These are phyloP conservation scores for Drosophila sproati DNA, from an alignment of 1,140 invertebrate genomes.

Conservation along the genomic window DNA sequence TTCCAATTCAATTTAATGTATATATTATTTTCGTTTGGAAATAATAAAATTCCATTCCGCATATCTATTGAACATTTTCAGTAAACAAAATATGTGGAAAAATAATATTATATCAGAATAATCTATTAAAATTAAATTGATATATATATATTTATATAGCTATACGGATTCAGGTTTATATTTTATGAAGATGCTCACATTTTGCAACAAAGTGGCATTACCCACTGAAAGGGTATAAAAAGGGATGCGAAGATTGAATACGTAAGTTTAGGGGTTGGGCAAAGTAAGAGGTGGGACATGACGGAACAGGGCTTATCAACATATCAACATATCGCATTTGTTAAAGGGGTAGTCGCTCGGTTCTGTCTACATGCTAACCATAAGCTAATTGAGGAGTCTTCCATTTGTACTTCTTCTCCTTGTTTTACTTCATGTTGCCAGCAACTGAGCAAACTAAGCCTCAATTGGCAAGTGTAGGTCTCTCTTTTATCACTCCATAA, in stretches of 20 bases:
- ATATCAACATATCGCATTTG: constrained; percentile 41
- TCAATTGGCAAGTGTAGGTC: constrained; percentile 26
- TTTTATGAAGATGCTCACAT: background rate
- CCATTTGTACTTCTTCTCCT: constrained; percentile 10
- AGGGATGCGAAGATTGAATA: background rate
- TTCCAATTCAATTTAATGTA: too few relatives aligned
- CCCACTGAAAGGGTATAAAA: background rate
- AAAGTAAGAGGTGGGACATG: background rate
- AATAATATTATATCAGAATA: too few relatives aligned
- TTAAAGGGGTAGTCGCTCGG: constrained; percentile 39
- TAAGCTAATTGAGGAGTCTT: constrained; percentile 67
- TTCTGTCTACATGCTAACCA: constrained; percentile 11
- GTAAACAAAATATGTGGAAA: too few relatives aligned
- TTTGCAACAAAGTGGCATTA: background rate
- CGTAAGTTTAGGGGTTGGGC: background rate
- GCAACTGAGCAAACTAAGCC: constrained; percentile 38
- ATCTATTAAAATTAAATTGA: too few relatives aligned
- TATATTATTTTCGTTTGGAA: too few relatives aligned
- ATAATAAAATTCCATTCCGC: too few relatives aligned
- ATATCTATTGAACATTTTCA: too few relatives aligned
- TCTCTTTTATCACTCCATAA: constrained; percentile 3
- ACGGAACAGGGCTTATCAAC: constrained; percentile 1
- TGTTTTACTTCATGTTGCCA: constrained; percentile 22
- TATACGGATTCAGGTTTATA: too few relatives aligned
- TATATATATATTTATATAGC: too few relatives aligned